phyloP scores from a whole-genome alignment of 1,140 invertebrate genomes.

The Galleria mellonella region DNA sequence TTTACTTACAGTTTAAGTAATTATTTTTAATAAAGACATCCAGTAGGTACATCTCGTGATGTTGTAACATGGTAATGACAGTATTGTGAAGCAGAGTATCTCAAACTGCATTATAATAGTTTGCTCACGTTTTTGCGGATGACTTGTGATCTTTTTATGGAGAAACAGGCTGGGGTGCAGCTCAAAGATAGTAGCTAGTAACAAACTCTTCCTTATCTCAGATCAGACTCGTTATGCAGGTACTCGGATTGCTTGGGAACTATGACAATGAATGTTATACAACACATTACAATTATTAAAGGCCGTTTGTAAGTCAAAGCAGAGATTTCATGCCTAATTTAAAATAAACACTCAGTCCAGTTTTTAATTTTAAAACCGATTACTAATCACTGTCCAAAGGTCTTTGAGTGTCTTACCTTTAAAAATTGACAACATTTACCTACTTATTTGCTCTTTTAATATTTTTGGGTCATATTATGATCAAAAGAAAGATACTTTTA shows the following conservation, averaged over 20 bases:
- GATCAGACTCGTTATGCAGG: constrained; percentile 46
- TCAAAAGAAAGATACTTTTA: too few relatives aligned
- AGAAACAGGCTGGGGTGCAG: constrained; percentile 35
- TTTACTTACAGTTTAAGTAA: too few relatives aligned
- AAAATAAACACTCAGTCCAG: too few relatives aligned
- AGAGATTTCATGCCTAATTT: too few relatives aligned
- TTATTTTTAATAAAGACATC: too few relatives aligned
- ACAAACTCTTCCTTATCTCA: constrained; percentile 40
- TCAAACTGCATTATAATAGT: constrained; percentile 31
- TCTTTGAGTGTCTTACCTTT: too few relatives aligned
- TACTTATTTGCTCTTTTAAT: too few relatives aligned
- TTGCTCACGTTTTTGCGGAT: constrained; percentile 57
- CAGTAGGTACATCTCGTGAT: constrained; percentile 8
- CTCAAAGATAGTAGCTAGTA: constrained; percentile 9
- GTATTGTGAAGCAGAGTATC: constrained; percentile 36
- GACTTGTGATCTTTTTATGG: constrained; percentile 46
- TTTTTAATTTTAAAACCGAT: too few relatives aligned
- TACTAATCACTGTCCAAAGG: too few relatives aligned
- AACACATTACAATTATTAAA: constrained; percentile 11
- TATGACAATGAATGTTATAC: constrained; percentile 35
- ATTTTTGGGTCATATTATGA: too few relatives aligned
- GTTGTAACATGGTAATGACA: constrained; percentile 45
- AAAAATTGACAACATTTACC: too few relatives aligned
- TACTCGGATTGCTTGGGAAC: constrained; percentile 51
- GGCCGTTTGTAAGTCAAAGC: too few relatives aligned